Base-by-base conservation (phyloP, 2,113 vertebrate species). In the Oreocharis arfaki region DNA sequence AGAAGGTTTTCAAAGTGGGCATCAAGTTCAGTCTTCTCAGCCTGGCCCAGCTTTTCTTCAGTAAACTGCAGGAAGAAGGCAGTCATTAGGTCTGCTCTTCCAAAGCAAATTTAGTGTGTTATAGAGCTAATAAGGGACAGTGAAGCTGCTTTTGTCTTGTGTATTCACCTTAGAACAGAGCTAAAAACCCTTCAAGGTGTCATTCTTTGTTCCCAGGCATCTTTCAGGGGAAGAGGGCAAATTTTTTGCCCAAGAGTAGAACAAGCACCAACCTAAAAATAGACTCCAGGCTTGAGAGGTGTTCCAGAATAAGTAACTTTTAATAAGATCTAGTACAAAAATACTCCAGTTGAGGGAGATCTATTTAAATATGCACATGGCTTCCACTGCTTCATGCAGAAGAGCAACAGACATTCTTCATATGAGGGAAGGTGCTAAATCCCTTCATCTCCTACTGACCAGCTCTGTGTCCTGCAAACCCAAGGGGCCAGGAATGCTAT, bases 1-100 rank as follows among this genome's bases (percentile, higher is more conserved):
- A 99, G 96, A 22, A 99, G 98, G 95, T 98, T 99, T 95, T 99
- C 99, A 90, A 99, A 98, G 95, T 99, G 98, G 22, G 99, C 98
- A 5, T 99, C 99, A 23, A 99, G 95, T 95, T 99, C 99, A 0
- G 99, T 99, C 97, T 98, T 99, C 97, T 99, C 99, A 1, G 99
- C 99, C 95, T 99, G 99, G 46, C 99, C 99, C 22, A 99, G 80
- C 84, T 99, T 99, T 97, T 99, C 99, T 95, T 99, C 99, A 30
- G 99, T 99, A 92, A 99, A 99, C 99, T 99, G 96, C n/a, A 55
- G 35, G 47, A 71, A 23, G 19, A 23, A 75, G 49, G 11, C 8
- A 32, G 14, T 21, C 21, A 27, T 81, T 55, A 91, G 68, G 22
- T 56, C 35, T 42, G 32, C 30, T 68, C 35, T 78, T 41, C 44